Evolutionary conservation across 2,113 vertebrate genomes (phyloP).

Genomic region (Capreolus pygargus): DNA sequence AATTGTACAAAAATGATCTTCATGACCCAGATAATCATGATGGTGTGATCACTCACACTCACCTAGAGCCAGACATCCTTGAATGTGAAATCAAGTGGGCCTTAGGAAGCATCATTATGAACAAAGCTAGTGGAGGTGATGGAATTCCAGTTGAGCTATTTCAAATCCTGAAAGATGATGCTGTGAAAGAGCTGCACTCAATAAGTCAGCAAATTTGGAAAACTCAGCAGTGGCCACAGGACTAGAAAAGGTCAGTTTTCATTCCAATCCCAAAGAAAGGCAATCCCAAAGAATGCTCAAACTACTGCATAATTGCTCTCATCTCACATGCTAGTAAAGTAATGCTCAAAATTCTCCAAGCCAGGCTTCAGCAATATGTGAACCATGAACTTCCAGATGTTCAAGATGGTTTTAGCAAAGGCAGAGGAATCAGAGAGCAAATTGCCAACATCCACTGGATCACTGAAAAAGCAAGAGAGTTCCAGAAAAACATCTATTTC

Average conservation of each 20-base stretch:
- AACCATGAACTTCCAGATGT: not conserved
- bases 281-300: not conserved
- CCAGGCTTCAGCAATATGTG: not conserved
- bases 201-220: not conserved
- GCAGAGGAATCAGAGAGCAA: not conserved
- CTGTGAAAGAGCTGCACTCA: not conserved
- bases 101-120: not conserved
- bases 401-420: not conserved
- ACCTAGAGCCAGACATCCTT: not conserved
- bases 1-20: not conserved
- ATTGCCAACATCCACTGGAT: not conserved
- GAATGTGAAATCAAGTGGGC: not conserved
- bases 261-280: not conserved
- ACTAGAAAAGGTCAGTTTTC: not conserved
- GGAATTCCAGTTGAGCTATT: not conserved
- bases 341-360: not conserved
- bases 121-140: not conserved
- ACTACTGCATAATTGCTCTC: fast-evolving
- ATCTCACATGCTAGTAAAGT: not conserved
- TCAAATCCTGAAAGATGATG: not conserved
- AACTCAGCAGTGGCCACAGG: not conserved
- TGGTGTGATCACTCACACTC: not conserved
- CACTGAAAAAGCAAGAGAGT: not conserved
- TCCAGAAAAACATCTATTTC: not conserved
- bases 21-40: not conserved